Percentiles rank a stretch among this genome's conserved stretches.
phyloP scores from a whole-genome alignment of 2,797 vertebrate species.

The Alcedo quadribrachys region DNA sequence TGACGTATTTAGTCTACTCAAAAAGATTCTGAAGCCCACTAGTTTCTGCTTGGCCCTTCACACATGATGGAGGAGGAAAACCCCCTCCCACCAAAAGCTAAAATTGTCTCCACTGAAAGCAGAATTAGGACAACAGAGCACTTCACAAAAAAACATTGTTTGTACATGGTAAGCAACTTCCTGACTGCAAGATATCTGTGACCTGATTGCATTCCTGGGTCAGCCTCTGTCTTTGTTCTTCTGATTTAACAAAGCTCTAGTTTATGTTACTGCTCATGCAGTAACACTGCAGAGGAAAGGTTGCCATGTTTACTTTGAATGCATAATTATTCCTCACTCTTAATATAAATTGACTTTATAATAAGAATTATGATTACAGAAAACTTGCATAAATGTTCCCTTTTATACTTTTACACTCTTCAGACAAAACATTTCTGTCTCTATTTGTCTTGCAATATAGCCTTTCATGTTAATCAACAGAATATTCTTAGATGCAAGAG shows the following conservation, averaged over 20 bases:
- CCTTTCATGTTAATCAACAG: neutral
- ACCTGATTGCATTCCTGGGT: neutral
- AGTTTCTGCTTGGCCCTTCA: neutral
- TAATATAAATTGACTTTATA: neutral
- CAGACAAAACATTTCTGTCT: neutral
- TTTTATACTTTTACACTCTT: neutral
- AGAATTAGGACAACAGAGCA: neutral
- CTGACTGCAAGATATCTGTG: neutral
- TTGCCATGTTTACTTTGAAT: neutral
- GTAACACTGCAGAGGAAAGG: neutral
- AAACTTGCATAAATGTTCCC: neutral
- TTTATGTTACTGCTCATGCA: neutral
- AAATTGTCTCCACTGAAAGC: neutral
- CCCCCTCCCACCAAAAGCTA: too few species aligned
- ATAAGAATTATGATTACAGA: neutral
- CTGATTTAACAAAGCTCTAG: neutral
- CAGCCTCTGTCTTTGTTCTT: neutral
- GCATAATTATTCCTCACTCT: neutral
- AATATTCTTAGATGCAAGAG: neutral
- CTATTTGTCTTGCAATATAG: neutral
- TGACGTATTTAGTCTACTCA: rapidly evolving
- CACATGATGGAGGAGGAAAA: neutral
- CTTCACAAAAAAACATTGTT: neutral
- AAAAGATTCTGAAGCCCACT: neutral
- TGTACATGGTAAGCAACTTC: neutral